These are phyloP conservation scores for Drosophila nigrodunni DNA, from an alignment of 1,140 invertebrate genomes.

Conservation along the genomic window DNA sequence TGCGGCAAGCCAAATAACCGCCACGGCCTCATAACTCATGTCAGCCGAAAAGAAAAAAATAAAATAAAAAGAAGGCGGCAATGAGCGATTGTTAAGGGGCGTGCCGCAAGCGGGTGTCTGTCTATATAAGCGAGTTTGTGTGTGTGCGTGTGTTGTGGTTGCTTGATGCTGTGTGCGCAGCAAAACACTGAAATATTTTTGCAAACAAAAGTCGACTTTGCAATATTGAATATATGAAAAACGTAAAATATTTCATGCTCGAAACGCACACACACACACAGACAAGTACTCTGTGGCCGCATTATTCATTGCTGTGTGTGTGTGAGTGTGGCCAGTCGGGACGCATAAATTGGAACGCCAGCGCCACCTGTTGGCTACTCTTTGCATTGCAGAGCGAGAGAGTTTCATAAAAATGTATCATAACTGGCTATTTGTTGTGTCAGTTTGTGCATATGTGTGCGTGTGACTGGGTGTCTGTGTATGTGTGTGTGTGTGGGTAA, in stretches of 20 bases:
- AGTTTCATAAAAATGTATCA: constrained; percentile 73
- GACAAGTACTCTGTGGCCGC: not conserved
- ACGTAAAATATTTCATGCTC: constrained; percentile 66
- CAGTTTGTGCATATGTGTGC: constrained; percentile 4
- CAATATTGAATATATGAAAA: constrained; percentile 82
- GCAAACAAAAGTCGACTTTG: constrained; percentile 43
- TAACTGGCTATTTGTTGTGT: constrained; percentile 66
- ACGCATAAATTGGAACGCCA: constrained; percentile 77
- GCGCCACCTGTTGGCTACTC: constrained; percentile 71
- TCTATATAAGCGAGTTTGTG: not conserved
- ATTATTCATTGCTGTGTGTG: constrained; percentile 62
- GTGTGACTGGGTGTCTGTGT: constrained; percentile 20
- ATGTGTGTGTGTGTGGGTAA: not conserved
- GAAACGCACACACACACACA: constrained; percentile 28
- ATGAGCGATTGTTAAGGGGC: constrained; percentile 64
- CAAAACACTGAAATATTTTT: constrained; percentile 49
- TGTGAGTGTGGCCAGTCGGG: constrained; percentile 53
- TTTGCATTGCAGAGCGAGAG: constrained; percentile 21
- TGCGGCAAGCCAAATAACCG: constrained; percentile 49
- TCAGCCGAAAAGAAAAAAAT: constrained; percentile 25
- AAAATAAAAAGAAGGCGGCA: constrained; percentile 24
- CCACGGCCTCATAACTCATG: constrained; percentile 67
- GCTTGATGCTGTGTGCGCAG: constrained; percentile 24
- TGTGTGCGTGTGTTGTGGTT: constrained; percentile 7
- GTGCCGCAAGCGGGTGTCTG: constrained; percentile 2